phyloP scores from a whole-genome alignment of 2,888 invertebrate genomes.

The Tanytarsus gracilentus region DNA sequence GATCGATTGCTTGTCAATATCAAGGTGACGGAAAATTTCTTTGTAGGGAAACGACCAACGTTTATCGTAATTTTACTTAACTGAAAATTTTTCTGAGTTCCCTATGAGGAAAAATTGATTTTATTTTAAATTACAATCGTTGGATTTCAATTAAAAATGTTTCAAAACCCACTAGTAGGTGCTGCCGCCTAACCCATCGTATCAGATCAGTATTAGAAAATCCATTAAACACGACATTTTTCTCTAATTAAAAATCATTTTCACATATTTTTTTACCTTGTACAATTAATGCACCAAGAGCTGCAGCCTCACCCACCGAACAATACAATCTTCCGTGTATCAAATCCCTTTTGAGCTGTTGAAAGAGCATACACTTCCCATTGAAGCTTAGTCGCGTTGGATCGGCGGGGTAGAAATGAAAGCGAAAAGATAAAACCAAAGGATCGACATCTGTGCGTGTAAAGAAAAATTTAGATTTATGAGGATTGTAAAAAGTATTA shows the following conservation, averaged over 20 bases:
- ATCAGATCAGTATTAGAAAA: too few relatives aligned
- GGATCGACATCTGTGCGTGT: slow-evolving; percentile 70
- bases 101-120: too few relatives aligned
- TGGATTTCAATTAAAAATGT: too few relatives aligned
- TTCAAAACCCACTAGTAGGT: too few relatives aligned
- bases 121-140: too few relatives aligned
- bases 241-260: slow-evolving; percentile 31
- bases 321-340: slow-evolving; percentile 91
- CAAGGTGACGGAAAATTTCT: too few relatives aligned
- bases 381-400: slow-evolving; percentile 87
- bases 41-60: too few relatives aligned
- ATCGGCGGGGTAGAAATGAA: slow-evolving; percentile 96
- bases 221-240: background rate
- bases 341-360: slow-evolving; percentile 89
- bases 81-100: too few relatives aligned
- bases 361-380: slow-evolving; percentile 91
- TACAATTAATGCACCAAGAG: slow-evolving; percentile 82
- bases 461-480: slow-evolving; percentile 25
- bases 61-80: too few relatives aligned
- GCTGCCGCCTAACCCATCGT: too few relatives aligned
- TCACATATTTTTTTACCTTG: too few relatives aligned
- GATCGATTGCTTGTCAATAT: too few relatives aligned
- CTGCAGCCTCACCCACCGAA: slow-evolving; percentile 78
- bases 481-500: background rate
- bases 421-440: slow-evolving; percentile 88